Conservation (phyloP, 2,888 invertebrate genomes). For the Phania funesta region DNA sequence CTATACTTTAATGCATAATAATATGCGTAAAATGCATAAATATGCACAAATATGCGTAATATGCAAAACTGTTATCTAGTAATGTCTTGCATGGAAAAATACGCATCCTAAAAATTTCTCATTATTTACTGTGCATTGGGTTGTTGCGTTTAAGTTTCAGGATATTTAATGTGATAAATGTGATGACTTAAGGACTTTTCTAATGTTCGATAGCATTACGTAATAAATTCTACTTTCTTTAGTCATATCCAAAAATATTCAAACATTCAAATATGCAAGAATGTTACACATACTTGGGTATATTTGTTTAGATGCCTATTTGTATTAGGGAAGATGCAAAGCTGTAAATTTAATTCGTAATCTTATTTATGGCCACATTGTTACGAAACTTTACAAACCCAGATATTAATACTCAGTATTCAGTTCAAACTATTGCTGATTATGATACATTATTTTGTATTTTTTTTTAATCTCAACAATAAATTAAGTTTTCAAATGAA, state of each 20-base stretch:
- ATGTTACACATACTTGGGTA: neutral
- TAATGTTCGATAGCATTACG: conserved; percentile 16
- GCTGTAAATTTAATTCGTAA: conserved; percentile 4
- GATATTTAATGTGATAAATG: conserved; percentile 7
- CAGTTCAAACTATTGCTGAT: neutral
- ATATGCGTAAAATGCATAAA: too few species aligned
- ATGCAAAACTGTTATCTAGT: too few species aligned
- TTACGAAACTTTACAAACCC: neutral
- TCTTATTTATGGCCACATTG: conserved; percentile 9
- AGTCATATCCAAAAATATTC: conserved; percentile 5
- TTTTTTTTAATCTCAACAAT: neutral
- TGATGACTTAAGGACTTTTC: conserved; percentile 51
- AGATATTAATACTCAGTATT: neutral
- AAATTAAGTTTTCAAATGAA: conserved; percentile 27
- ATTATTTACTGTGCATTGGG: too few species aligned
- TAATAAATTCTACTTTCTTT: conserved; percentile 32
- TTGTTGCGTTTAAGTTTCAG: neutral
- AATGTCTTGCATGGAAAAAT: too few species aligned
- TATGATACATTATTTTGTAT: neutral
- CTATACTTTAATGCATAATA: too few species aligned
- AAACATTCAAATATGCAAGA: neutral
- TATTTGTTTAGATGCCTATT: neutral
- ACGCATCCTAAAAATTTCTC: too few species aligned
- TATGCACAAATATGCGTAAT: too few species aligned
- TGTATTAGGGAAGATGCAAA: neutral